phyloP scores from a whole-genome alignment of 2,113 vertebrate species.

The Delphinus delphis region DNA sequence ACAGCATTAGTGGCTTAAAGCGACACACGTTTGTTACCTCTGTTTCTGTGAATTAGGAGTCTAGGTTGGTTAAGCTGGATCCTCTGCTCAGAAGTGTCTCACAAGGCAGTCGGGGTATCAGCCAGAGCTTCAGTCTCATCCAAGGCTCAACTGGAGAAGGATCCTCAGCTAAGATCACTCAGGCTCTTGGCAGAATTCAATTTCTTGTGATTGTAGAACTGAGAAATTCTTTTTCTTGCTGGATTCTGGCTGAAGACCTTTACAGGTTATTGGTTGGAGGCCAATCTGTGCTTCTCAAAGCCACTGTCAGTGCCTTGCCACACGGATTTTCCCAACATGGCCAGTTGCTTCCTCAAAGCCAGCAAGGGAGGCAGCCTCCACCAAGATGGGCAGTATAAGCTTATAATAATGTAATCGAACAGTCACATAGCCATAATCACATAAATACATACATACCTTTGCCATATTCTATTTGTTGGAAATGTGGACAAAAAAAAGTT shows the following conservation, averaged over 20 bases:
- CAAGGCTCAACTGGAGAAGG: not conserved
- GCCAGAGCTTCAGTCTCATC: not conserved
- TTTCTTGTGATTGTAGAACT: not conserved
- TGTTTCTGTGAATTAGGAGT: not conserved
- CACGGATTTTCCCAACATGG: not conserved
- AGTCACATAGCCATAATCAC: not conserved
- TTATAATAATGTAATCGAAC: not conserved
- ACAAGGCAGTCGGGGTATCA: too few species aligned
- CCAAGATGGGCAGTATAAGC: too few species aligned
- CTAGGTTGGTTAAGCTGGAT: too few species aligned
- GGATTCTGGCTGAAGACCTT: not conserved
- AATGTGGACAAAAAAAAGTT: not conserved
- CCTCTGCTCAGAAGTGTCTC: not conserved
- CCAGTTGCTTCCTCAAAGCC: not conserved
- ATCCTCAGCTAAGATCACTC: not conserved
- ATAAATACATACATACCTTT: not conserved
- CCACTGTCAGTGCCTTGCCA: not conserved
- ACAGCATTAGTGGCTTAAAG: not conserved
- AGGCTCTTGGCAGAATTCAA: not conserved
- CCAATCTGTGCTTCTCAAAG: not conserved
- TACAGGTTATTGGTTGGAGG: not conserved
- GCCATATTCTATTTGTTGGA: not conserved
- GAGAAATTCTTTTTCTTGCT: not conserved
- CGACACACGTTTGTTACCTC: not conserved
- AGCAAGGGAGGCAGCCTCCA: not conserved